Evolutionary conservation across 2,113 vertebrate species (phyloP).

Genomic region (Crotalus helleri): DNA sequence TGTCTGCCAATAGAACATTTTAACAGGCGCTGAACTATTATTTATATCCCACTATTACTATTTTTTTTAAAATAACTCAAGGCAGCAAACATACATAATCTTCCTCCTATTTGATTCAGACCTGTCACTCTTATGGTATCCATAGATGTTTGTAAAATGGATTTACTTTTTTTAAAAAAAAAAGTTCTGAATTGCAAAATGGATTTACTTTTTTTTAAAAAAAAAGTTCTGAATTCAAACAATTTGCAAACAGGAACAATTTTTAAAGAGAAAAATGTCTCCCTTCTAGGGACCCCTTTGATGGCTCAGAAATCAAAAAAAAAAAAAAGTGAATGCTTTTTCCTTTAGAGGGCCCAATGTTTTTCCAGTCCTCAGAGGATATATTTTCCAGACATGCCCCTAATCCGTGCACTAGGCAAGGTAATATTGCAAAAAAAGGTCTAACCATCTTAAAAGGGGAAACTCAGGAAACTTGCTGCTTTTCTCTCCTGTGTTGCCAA

Average conservation of each 20-base stretch:
- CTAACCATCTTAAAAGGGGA: background rate
- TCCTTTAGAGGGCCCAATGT: background rate
- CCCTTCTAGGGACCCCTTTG: background rate
- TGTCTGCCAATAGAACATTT: background rate
- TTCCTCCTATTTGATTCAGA: background rate
- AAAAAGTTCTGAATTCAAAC: background rate
- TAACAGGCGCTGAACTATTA: background rate
- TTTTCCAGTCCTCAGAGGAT: background rate
- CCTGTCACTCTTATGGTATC: background rate
- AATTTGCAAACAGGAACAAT: background rate
- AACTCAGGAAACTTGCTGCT: background rate
- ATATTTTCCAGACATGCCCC: background rate
- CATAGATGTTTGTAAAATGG: background rate
- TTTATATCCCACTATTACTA: background rate
- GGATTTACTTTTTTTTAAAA: background rate
- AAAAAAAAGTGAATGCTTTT: background rate
- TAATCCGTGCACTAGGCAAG: background rate
- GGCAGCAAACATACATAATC: background rate
- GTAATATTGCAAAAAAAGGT: background rate
- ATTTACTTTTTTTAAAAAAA: background rate
- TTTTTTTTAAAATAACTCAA: background rate
- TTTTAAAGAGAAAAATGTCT: background rate
- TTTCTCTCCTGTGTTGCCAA: background rate
- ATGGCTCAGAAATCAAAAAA: background rate
- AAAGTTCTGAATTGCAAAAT: background rate